Conservation (phyloP, 2,113 vertebrate genomes). For the Lanius ludovicianus region DNA sequence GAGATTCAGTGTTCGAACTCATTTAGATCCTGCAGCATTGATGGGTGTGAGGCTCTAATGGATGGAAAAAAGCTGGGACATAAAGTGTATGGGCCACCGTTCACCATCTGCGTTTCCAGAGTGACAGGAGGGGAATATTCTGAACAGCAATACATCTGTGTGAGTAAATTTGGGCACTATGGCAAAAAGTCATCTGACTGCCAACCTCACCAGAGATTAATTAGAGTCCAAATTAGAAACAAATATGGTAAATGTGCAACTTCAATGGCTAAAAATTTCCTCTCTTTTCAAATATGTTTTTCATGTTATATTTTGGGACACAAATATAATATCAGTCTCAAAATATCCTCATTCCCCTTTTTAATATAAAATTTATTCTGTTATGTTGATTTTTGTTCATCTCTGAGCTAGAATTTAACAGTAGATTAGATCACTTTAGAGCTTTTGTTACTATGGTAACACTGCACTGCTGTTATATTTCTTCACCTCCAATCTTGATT, state of each 20-base stretch:
- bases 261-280: neutral
- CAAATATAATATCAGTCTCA: constrained; percentile 9
- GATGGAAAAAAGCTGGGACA: neutral
- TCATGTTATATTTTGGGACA: neutral
- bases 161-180: neutral
- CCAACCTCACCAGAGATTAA: neutral
- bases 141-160: neutral
- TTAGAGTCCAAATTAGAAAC: neutral
- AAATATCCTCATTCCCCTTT: constrained; percentile 24
- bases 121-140: neutral
- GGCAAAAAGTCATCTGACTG: neutral
- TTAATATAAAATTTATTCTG: constrained; percentile 53
- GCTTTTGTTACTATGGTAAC: constrained; percentile 76
- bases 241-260: neutral
- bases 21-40: neutral
- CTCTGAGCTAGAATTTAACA: constrained; percentile 70
- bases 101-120: neutral
- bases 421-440: constrained; percentile 74
- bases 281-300: neutral
- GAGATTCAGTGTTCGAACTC: neutral
- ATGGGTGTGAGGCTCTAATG: neutral
- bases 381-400: constrained; percentile 68
- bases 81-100: neutral
- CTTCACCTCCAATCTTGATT: constrained; percentile 67
- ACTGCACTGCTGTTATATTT: constrained; percentile 37